A percentile compares a stretch with the other conserved stretches of the same genome.
Conservation (phyloP, 2,888 invertebrate species). For the Agonopterix arenella region DNA sequence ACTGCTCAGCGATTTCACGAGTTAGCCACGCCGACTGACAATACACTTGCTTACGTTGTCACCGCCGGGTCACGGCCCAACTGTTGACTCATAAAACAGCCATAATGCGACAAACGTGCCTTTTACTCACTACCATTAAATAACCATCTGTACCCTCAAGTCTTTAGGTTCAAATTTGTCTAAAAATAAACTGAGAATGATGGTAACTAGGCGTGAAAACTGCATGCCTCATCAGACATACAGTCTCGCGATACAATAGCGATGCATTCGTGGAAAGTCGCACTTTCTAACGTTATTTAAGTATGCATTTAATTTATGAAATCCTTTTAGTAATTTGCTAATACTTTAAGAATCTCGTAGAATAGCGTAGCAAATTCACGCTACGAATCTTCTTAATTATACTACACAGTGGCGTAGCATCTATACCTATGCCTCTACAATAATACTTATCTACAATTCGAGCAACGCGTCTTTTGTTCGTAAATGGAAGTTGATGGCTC, state of each 20-base stretch:
- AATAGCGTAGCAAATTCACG: no score
- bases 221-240: constrained; percentile 52
- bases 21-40: constrained; percentile 71
- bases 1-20: constrained; percentile 65
- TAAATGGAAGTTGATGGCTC: no score
- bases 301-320: background rate
- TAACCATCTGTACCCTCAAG: constrained; percentile 6
- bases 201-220: constrained; percentile 39
- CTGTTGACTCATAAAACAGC: constrained; percentile 56
- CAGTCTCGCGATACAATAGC: constrained; percentile 33
- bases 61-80: constrained; percentile 53
- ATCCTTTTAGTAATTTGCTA: no score
- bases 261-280: constrained; percentile 45
- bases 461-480: no score
- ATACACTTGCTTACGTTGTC: constrained; percentile 60
- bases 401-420: no score
- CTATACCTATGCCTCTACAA: no score
- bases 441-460: no score
- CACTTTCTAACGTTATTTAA: constrained; percentile 40
- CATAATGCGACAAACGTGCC: constrained; percentile 34
- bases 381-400: no score
- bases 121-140: background rate
- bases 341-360: no score
- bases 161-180: constrained; percentile 12
- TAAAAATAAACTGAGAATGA: constrained; percentile 3